Evolutionary conservation across 2,888 invertebrate genomes (phyloP), one percentile per base, ranked within the genome.

Genomic region (Nomada flava): DNA sequence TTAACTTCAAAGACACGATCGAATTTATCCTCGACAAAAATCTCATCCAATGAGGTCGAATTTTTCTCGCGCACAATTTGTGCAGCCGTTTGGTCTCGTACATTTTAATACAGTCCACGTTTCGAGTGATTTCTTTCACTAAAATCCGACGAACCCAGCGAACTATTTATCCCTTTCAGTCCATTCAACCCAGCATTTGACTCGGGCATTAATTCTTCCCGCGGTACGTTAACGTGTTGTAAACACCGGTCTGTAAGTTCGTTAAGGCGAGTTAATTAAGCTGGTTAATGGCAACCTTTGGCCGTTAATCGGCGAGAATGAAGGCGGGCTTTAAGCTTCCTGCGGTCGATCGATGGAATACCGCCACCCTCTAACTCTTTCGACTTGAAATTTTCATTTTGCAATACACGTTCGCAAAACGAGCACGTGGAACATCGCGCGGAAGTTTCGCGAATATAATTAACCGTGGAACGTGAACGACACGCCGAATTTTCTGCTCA

Each of bases 401-500:
- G 23, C 2, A 13, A 50, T 7, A n/a, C 11, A 50, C 42, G 42
- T 23, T 11, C 7, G 26, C 36, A 26, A 78, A 53, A 11, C 20
- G 23, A 60, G 1, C 26, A 20, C 18, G 4, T 11, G 23, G 55
- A 67, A 59, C 18, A 52, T 63, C 15, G 9, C 57, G 44, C 50
- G 26, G 11, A 15, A 59, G 42, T 59, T 13, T 18, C 13, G 47
- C 7, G 23, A 63, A 57, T 50, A 72, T 72, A 76, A 76, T 76
- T 74, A 75, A 76, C 53, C 23, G 36, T 9, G 53, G 44, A 73
- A 55, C 36, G 57, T 76, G 20, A 73, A 44, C 50, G 63, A 36
- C 36, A 36, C 59, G 42, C 47, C 53, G 11, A 67, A 67, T 57
- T 57, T 50, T 59, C 60, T n/a, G 36, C n/a, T 44, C 65, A 42